These are phyloP conservation scores for Acronicta psi DNA, from an alignment of 2,888 invertebrate genomes.

Conservation along the genomic window DNA sequence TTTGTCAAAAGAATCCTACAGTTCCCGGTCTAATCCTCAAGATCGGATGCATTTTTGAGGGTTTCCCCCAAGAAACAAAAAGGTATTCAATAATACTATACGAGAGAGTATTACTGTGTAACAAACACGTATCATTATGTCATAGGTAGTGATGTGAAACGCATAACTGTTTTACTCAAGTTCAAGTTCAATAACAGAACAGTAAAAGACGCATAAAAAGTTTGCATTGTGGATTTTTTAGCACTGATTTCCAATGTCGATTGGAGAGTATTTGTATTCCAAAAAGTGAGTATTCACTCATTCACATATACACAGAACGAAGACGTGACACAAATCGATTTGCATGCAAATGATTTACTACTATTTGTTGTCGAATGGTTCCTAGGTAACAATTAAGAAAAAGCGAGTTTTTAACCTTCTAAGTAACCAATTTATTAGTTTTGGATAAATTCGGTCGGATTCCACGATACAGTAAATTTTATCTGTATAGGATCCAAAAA, in stretches of 20 bases:
- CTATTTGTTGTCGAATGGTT: constrained; percentile 10
- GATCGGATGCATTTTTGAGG: too few species aligned
- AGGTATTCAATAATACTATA: too few species aligned
- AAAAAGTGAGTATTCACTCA: constrained; percentile 23
- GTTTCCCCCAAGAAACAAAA: too few species aligned
- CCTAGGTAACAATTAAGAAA: background rate
- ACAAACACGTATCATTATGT: background rate
- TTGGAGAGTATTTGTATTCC: constrained; percentile 10
- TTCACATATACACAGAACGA: constrained; percentile 18
- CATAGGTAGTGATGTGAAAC: background rate
- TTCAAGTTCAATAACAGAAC: constrained; percentile 21
- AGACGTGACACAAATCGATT: constrained; percentile 39
- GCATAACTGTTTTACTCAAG: constrained; percentile 24
- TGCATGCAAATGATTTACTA: constrained; percentile 27
- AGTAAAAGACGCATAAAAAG: constrained; percentile 22
- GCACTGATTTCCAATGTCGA: constrained; percentile 8
- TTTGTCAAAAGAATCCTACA: too few species aligned
- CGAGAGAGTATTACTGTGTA: too few species aligned
- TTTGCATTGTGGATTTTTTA: constrained; percentile 8
- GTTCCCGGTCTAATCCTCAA: too few species aligned
- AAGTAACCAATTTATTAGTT: too few species aligned
- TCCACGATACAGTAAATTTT: too few species aligned
- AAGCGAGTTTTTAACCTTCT: too few species aligned
- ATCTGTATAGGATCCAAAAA: too few species aligned
- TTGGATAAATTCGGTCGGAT: too few species aligned